These are phyloP conservation scores for Syrmaticus mikado DNA, from an alignment of 2,113 vertebrate species.

Conservation along the genomic window DNA sequence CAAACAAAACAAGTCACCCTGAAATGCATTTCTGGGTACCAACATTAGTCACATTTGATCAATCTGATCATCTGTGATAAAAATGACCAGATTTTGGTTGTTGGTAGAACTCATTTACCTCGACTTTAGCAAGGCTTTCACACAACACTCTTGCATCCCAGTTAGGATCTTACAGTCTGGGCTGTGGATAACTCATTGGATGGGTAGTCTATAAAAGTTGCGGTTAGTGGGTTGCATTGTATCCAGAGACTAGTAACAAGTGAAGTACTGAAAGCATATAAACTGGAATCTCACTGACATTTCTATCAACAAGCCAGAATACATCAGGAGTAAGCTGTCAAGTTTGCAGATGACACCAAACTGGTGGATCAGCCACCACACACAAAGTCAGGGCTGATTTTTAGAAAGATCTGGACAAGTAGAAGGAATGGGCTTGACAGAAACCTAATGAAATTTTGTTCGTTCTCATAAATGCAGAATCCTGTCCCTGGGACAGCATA, in stretches of 20 bases:
- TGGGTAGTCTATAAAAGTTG: background rate
- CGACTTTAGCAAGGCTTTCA: background rate
- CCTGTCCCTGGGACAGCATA: background rate
- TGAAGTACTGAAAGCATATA: background rate
- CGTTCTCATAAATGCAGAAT: background rate
- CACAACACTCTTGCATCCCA: background rate
- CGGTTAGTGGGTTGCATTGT: background rate
- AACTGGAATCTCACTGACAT: background rate
- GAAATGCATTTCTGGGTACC: background rate
- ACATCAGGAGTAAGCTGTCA: background rate
- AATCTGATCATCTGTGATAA: background rate
- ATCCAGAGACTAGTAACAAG: background rate
- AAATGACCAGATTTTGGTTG: background rate
- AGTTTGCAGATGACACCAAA: background rate
- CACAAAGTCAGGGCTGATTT: background rate
- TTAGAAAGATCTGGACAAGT: background rate
- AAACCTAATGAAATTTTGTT: background rate
- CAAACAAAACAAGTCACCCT: background rate
- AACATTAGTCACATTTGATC: background rate
- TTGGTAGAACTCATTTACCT: background rate
- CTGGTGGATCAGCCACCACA: background rate
- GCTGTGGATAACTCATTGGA: background rate
- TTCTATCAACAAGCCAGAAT: background rate
- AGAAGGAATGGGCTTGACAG: background rate
- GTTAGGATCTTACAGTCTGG: background rate